These are phyloP conservation scores for Momotus momota DNA, from an alignment of 2,797 vertebrate species.

Conservation along the genomic window DNA sequence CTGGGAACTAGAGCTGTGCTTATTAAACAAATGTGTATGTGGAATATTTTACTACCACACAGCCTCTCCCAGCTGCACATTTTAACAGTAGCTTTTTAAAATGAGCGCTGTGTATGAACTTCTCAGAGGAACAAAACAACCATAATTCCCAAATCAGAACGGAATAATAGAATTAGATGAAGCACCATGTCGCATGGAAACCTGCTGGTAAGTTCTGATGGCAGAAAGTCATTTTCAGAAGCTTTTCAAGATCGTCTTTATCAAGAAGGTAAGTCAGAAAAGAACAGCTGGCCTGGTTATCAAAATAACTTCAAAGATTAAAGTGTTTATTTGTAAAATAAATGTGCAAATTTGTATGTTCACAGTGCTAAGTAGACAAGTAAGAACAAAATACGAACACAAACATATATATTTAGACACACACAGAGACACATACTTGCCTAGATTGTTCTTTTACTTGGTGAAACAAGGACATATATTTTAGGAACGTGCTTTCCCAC, in stretches of 20 bases:
- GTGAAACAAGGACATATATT: not conserved
- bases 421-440: not conserved
- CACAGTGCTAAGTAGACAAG: not conserved
- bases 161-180: not conserved
- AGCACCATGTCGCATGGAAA: not conserved
- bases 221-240: not conserved
- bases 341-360: not conserved
- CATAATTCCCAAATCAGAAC: not conserved
- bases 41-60: not conserved
- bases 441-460: not conserved
- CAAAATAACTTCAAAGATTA: not conserved
- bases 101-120: not conserved
- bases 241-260: not conserved
- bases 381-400: not conserved
- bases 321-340: not conserved
- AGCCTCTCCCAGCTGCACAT: not conserved
- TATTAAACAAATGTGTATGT: not conserved
- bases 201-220: not conserved
- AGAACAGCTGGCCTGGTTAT: not conserved
- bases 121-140: not conserved
- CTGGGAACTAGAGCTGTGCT: not conserved
- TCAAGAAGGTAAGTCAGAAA: not conserved
- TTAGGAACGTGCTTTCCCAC: not conserved
- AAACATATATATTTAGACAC: rapidly evolving
- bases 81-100: not conserved